Evolutionary conservation across 2,888 invertebrate genomes (phyloP), one percentile per base, ranked within the genome.

Genomic region (Pardosa pseudoannulata): DNA sequence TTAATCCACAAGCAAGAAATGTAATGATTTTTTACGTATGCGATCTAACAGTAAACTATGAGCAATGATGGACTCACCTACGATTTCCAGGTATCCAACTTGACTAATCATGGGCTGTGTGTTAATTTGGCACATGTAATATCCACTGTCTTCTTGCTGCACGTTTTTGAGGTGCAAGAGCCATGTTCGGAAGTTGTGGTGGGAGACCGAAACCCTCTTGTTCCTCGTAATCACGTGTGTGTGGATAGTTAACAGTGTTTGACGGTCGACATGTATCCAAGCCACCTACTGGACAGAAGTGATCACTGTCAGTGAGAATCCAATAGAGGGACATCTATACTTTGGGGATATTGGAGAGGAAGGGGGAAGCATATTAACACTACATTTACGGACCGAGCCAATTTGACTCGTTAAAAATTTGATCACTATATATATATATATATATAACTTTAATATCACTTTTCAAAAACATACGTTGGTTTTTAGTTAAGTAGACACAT

Each of bases 191-290:
- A 87, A 79, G 41, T 88, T 80, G 67, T 81, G 73, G 95, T 97
- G 97, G 82, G 96, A 95, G 89, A 97, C 96, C 91, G 96, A 95
- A 90, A 97, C 96, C 89, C 97, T 94, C 23, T 96, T 95, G 92
- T 97, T 97, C 92, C 97, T 96, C 29, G 96, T 96, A 91, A 97
- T 97, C 89, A 97, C 96, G 91, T 96, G 96, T 92, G 96, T 96
- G 91, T 97, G 97, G 90, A 97, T 97, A 83, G 97, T 96, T 79
- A 97, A 93, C 90, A 97, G 96, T 0, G 97, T 97, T 92, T 97
- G 97, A 0, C 97, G 97, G 91, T 97, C 97, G 67, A 97, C 96
- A 50, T 96, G 94, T 16, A 97, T 97, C 97, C 97, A 97, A 89
- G 97, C 97, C 89, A 97, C 96, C 96, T 97, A 92, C 79, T 79